Conservation (phyloP, 2,797 vertebrate species). For the Microctenopoma steveboyesi region DNA sequence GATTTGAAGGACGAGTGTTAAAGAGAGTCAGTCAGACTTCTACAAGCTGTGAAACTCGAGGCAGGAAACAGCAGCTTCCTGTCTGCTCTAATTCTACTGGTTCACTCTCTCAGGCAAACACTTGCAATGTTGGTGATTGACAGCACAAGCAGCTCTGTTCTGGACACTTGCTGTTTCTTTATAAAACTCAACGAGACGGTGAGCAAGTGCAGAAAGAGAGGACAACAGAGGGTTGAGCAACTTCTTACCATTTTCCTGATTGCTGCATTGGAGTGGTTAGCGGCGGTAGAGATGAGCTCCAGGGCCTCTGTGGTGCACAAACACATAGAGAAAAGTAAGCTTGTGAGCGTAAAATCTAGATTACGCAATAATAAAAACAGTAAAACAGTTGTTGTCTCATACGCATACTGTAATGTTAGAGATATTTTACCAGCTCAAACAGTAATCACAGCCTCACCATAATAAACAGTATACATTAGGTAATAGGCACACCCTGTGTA, state of each 20-base stretch:
- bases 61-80: slow-evolving; percentile 79
- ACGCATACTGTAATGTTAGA: no score
- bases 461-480: slow-evolving; percentile 15
- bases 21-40: slow-evolving; percentile 44
- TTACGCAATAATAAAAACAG: background rate
- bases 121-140: slow-evolving; percentile 42
- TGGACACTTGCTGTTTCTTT: slow-evolving; percentile 5
- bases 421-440: slow-evolving; percentile 2
- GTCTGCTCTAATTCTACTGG: slow-evolving; percentile 57
- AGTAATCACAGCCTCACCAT: slow-evolving; percentile 12
- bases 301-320: slow-evolving; percentile 88
- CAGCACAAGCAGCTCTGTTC: slow-evolving; percentile 23
- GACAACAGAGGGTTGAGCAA: background rate
- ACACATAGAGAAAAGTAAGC: background rate
- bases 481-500: background rate
- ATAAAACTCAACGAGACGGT: slow-evolving; percentile 5
- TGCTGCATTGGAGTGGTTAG: slow-evolving; percentile 96
- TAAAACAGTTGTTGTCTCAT: no score
- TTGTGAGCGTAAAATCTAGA: slow-evolving; percentile 15
- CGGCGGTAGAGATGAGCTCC: slow-evolving; percentile 96
- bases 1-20: slow-evolving; percentile 30
- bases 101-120: slow-evolving; percentile 41
- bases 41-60: slow-evolving; percentile 53
- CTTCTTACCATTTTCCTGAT: slow-evolving; percentile 96
- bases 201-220: background rate